Evolutionary conservation across 2,888 invertebrate species (phyloP).

Genomic region (Tenthredo livida): DNA sequence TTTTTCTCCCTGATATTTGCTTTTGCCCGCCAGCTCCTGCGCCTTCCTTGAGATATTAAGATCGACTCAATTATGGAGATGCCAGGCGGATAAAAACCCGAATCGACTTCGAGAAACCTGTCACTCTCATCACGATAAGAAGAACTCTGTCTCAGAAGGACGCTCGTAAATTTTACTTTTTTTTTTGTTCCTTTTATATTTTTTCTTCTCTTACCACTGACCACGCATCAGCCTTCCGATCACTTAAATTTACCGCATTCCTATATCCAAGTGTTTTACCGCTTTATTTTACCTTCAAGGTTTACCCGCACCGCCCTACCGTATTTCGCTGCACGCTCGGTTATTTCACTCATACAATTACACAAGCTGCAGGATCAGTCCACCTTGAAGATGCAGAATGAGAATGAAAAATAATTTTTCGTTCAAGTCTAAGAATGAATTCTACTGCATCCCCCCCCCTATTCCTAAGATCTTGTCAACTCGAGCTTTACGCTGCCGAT

Average conservation of each 20-base stretch:
- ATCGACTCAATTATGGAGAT: constrained; percentile 27
- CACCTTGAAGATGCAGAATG: background rate
- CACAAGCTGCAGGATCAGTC: background rate
- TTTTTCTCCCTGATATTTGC: background rate
- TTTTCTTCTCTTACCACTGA: background rate
- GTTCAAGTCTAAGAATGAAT: background rate
- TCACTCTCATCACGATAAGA: constrained; percentile 35
- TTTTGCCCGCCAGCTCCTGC: background rate
- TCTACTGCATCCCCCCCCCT: background rate
- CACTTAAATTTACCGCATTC: constrained; percentile 40
- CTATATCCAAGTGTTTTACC: constrained; percentile 23
- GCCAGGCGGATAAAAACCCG: constrained; percentile 5
- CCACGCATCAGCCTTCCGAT: constrained; percentile 27
- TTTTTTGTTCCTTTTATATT: background rate
- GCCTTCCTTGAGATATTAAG: constrained; percentile 18
- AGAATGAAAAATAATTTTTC: background rate
- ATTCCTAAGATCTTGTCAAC: background rate
- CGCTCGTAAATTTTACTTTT: constrained; percentile 26
- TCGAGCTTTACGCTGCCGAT: background rate
- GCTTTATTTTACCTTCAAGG: constrained; percentile 35
- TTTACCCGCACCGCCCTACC: background rate
- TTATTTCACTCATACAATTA: constrained; percentile 18
- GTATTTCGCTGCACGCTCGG: constrained; percentile 12
- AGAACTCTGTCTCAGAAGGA: constrained; percentile 31
- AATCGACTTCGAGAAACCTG: constrained; percentile 33